Evolutionary conservation across 2,797 vertebrate species (phyloP), one percentile per base, ranked within the genome.

Genomic region (Micrastur ruficollis): DNA sequence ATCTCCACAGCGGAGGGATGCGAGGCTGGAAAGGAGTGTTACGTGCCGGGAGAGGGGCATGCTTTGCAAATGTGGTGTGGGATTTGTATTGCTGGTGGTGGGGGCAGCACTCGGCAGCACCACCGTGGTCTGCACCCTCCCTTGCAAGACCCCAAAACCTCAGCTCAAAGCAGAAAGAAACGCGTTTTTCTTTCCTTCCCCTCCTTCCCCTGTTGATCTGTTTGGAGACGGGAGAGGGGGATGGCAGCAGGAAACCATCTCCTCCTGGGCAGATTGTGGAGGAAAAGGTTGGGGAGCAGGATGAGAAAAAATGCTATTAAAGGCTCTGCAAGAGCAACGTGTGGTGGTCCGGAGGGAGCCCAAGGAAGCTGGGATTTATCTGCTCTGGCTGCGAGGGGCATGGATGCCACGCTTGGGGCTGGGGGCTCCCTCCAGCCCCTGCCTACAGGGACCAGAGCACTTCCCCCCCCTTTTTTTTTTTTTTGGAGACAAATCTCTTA

Each of bases 211-310:
- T 27, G 27, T 38, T 86, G 53, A 63, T 56, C 29, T 47, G 7
- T 47, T 71, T 0, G 2, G 44, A 56, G 55, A 6, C 0, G 3
- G 27, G 53, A 76, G 61, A 9, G 14, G 9, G 32, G 27, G 6
- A 19, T 22, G 58, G 18, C 38, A 36, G 23, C n/a, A 70, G n/a
- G 29, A 63, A 78, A 67, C 40, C 2, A 0, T 34, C 50, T 32
- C 36, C 72, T 46, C 32, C 23, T 52, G 66, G 62, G 17, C 67
- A 53, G 66, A 26, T 27, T 9, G 50, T 15, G 12, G 29, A 40
- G n/a, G n/a, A 68, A 73, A 62, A 40, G 6, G 7, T 7, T 52
- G n/a, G 7, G 53, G 38, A 53, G 32, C 12, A 42, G 40, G 38
- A 27, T 58, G 76, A 88, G 72, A 38, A 83, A 49, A 88, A 65